These are phyloP conservation scores for Burhinus bistriatus DNA, from an alignment of 2,113 vertebrate species.

Conservation along the genomic window DNA sequence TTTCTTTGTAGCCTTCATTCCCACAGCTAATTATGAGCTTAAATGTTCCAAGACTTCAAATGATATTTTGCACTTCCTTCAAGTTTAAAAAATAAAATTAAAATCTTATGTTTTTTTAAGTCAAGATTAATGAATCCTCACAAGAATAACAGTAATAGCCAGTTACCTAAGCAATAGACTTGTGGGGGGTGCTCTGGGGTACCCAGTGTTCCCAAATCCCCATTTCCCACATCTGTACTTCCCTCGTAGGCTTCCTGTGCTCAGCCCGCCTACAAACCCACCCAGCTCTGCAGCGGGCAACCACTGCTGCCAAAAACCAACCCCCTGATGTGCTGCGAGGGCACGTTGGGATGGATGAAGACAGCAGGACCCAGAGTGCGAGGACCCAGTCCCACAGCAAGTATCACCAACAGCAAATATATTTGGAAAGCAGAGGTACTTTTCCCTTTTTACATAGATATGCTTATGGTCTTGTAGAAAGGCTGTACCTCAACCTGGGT, in stretches of 20 bases:
- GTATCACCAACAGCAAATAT: neutral
- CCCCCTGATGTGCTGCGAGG: accelerated
- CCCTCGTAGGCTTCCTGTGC: accelerated
- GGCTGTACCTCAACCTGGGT: neutral
- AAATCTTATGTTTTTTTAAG: neutral
- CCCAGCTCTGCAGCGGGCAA: too few species aligned
- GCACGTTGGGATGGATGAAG: accelerated
- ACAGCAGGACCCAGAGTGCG: neutral
- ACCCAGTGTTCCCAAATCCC: neutral
- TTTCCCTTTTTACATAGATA: neutral
- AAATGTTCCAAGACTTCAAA: neutral
- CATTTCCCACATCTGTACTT: accelerated
- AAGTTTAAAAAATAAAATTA: neutral
- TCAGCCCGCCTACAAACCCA: neutral
- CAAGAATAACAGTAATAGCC: neutral
- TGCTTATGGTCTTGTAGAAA: neutral
- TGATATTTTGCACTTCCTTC: neutral
- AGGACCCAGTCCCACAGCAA: neutral
- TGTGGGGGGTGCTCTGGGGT: neutral
- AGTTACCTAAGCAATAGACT: neutral
- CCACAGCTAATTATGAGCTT: neutral
- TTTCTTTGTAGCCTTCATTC: neutral
- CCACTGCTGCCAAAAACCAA: neutral
- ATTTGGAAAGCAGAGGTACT: neutral
- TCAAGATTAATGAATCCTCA: neutral